Evolutionary conservation across 2,113 vertebrate species (phyloP), one percentile per base, ranked within the genome.

Genomic region (Syrmaticus mikado): DNA sequence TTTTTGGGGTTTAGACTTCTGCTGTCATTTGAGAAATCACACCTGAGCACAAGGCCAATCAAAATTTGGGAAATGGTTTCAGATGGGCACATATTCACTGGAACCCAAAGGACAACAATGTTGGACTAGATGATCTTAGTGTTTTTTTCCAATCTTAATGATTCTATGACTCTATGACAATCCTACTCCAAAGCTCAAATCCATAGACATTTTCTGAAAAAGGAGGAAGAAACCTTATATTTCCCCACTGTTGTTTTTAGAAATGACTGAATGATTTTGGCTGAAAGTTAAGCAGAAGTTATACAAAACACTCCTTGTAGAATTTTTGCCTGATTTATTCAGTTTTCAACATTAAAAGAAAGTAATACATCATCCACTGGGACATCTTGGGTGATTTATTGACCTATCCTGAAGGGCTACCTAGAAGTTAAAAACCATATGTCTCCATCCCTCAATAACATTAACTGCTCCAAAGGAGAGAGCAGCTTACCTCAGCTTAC

Each of bases 331-430:
- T 3, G 0, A 36, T 2, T 73, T 82, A 71, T 67, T 75, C 34
- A 28, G 68, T 71, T 93, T 8, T 0, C 25, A 17, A 32, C 18
- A 34, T 86, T 89, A 67, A 81, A 93, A 78, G 87, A 72, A 74
- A 73, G 55, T 0, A 12, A 75, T 92, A 32, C 41, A 84, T 78
- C 66, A 81, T 90, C 32, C 45, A 25, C 24, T 18, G 38, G 77
- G 83, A 81, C 74, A 50, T 55, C 87, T 64, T 21, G n/a, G 53
- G 52, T 92, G 89, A 95, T 94, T 89, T 96, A 86, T 84, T 86
- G 83, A 90, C 91, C 61, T 24, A 75, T 30, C 65, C n/a, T 71
- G 72, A 81, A 80, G 76, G 77, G 36, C 68, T 77, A 74, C 41
- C 50, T 73, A 27, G 32, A 80, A 85, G 72, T 80, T 87, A 72